Evolutionary conservation across 2,113 vertebrate species (phyloP), one percentile per base, ranked within the genome.

Genomic region (Gobiocypris rarus): DNA sequence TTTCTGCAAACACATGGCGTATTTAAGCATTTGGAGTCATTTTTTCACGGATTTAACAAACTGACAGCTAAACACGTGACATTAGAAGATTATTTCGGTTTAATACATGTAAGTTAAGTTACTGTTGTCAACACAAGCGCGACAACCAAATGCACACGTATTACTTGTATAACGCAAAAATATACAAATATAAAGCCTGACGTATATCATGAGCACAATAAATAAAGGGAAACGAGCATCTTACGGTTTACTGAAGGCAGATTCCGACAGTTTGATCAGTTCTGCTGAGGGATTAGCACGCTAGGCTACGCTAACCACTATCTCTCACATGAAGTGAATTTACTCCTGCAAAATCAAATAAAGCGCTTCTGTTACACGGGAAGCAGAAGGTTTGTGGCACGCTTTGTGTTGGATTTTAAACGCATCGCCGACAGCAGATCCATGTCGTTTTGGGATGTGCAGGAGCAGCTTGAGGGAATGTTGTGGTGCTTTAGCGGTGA

Each of bases 401-500:
- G 5, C 34, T 26, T 26, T 10, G 22, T 26, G 7, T 26, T 17
- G 1, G 38, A 0, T 6, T 43, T 78, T 17, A 50, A 80, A 31
- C 43, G 15, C 58, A 34, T 13, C 11, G 0, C 28, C 26, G 14
- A 50, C 26, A 4, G 65, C 24, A 22, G 19, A 14, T 80, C 34
- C 43, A 6, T 19, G 9, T 8, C 3, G 17, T 78, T n/a, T 28
- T 67, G 59, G 38, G n/a, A 26, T 31, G 10, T 50, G 26, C 24
- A 31, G 43, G 8, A 13, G 15, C 3, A 54, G 26, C 15, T 38
- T 43, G 26, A 9, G 7, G 2, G 22, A 34, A n/a, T 43, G n/a
- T 43, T 73, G 9, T 52, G 58, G 45, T 61, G 74, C 83, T n/a
- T 5, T 26, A 65, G 83, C 80, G 6, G 24, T 50, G 73, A 87